phyloP scores from a whole-genome alignment of 2,113 vertebrate species.

The Prinia subflava region DNA sequence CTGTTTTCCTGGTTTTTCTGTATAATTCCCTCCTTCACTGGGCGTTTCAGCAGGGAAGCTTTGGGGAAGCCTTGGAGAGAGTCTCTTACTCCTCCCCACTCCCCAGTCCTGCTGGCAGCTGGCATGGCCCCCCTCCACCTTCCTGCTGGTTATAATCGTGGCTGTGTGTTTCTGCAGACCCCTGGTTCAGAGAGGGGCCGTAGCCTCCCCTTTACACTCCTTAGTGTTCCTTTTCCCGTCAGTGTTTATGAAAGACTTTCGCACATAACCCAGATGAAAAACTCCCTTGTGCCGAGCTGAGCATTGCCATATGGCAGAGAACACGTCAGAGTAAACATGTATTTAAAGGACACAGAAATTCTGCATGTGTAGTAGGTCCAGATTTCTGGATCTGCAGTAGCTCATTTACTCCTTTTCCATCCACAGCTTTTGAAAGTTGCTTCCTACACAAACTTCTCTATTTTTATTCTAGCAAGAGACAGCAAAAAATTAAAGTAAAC shows the following conservation, averaged over 20 bases:
- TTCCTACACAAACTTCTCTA: background rate
- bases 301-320: background rate
- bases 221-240: background rate
- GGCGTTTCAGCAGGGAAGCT: fast-evolving
- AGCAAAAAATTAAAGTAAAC: background rate
- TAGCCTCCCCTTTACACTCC: background rate
- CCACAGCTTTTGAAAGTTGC: background rate
- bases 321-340: background rate
- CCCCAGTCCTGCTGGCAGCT: background rate
- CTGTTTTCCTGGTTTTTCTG: background rate
- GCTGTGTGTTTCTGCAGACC: background rate
- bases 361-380: background rate
- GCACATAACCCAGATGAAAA: background rate
- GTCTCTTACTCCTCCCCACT: background rate
- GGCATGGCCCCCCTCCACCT: background rate
- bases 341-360: background rate
- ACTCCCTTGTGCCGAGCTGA: conserved; percentile 2
- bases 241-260: background rate
- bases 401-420: background rate
- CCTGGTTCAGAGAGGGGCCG: background rate
- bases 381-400: background rate
- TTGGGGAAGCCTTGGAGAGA: background rate
- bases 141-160: background rate
- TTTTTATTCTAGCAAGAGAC: background rate
- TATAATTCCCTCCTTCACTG: background rate